Evolutionary conservation across 2,797 vertebrate genomes (phyloP), one percentile per base, ranked within the genome.

Genomic region (Neosilurus mollespiculum): DNA sequence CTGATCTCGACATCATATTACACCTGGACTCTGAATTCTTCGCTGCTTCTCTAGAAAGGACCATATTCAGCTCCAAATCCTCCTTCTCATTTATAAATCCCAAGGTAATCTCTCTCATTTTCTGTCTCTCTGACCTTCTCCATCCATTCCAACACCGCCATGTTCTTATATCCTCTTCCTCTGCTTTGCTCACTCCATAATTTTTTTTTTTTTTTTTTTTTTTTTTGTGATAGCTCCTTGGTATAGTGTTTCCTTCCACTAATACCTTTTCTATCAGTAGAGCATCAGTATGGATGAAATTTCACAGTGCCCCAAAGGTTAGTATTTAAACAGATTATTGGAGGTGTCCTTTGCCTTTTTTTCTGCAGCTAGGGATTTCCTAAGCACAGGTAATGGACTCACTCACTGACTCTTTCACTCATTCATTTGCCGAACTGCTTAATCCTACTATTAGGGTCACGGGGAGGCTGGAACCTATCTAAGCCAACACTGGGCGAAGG

Each of bases 51-150:
- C 61, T 78, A 65, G 51, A 53, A 65, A 78, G 61, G 77, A 65
- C 51, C 77, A 65, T 64, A 78, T 78, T 78, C 77, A 78, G 58
- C 77, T 65, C 61, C 61, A 78, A 78, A 78, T 78, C 77, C 77
- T 65, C 43, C 61, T 78, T 78, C 77, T 78, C 77, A 78, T 65
- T 78, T 78, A 65, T 65, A 65, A 78, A 78, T 78, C 77, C 61
- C 61, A 51, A 3, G 59, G 22, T 78, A 78, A 78, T 78, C 76
- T 78, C 76, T 78, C 37, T 78, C 76, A 51, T 37, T 78, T 16
- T n/a, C 58, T 30, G 61, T 53, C 61, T 78, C 77, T 78, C 43
- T 78, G 77, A 78, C 77, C 77, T 78, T 78, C 76, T 64, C 59
- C 76, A 64, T 78, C 76, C 37, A 3, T 78, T 65, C 43, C 61